Percentiles rank a stretch among this genome's conserved stretches.
Evolutionary conservation across 2,113 vertebrate genomes (phyloP).

Genomic region (Rhombomys opimus): DNA sequence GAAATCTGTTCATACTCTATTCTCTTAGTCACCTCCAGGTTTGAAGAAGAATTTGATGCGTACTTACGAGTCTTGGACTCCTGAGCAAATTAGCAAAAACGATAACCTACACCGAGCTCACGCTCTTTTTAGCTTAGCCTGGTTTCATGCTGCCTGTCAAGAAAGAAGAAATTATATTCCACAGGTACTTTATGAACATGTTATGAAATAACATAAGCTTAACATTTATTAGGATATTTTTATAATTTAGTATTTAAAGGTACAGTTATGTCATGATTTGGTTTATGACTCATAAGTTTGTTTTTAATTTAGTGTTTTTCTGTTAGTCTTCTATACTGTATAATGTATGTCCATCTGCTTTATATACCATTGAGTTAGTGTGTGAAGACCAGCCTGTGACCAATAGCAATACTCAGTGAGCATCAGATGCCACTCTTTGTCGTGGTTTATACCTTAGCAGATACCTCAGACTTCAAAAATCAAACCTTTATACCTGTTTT

Average conservation of each 20-base stretch:
- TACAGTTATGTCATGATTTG: neutral
- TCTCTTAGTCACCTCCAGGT: constrained; percentile 94
- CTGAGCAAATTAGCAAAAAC: constrained; percentile 95
- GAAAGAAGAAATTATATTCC: constrained; percentile 99
- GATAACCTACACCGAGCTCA: constrained; percentile 91
- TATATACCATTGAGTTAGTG: neutral
- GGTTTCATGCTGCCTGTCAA: constrained; percentile 99
- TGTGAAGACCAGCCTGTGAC: neutral
- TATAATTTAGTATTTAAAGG: neutral
- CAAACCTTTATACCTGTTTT: neutral
- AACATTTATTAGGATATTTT: constrained; percentile 19
- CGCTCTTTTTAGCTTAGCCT: constrained; percentile 96
- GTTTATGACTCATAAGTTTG: neutral
- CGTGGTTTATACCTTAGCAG: neutral
- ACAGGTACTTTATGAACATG: constrained; percentile 87
- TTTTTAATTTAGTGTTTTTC: neutral
- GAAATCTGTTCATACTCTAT: constrained; percentile 15
- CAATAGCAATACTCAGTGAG: neutral
- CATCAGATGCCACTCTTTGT: neutral
- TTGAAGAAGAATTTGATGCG: constrained; percentile 98
- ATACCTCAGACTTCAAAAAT: neutral
- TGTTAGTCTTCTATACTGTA: neutral
- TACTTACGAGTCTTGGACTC: constrained; percentile 97
- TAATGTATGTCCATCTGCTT: neutral
- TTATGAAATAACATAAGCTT: neutral